phyloP scores from a whole-genome alignment of 1,140 invertebrate species.

The Heliconius himera region DNA sequence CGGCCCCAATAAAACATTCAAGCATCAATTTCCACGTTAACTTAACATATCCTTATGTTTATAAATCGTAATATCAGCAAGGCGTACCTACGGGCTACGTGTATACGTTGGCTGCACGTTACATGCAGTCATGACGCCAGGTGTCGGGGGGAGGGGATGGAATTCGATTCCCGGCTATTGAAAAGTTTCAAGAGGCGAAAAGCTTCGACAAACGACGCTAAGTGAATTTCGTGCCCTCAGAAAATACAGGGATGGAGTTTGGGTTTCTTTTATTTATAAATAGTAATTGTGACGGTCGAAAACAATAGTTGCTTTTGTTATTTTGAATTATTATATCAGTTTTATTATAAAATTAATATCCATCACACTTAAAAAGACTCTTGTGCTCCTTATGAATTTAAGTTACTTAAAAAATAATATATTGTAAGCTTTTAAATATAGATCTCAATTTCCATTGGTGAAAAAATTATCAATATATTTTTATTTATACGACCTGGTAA shows the following conservation, averaged over 20 bases:
- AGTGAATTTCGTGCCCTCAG: slow-evolving; percentile 79
- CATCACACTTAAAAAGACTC: no score
- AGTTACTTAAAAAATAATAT: no score
- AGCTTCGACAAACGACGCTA: slow-evolving; percentile 81
- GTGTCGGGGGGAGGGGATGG: slow-evolving; percentile 46
- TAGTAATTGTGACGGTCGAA: background rate
- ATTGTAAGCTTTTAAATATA: no score
- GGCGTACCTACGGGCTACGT: slow-evolving; percentile 22
- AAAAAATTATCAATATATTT: no score
- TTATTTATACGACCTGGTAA: no score
- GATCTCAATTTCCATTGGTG: no score
- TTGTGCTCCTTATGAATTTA: no score
- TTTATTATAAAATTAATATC: no score
- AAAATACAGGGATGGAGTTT: slow-evolving; percentile 54
- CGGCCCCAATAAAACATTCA: background rate
- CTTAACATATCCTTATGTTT: background rate
- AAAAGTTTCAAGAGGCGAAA: slow-evolving; percentile 81
- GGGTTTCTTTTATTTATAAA: background rate
- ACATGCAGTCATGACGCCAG: slow-evolving; percentile 33
- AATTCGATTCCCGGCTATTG: slow-evolving; percentile 79
- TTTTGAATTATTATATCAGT: no score
- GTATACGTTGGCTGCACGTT: slow-evolving; percentile 19
- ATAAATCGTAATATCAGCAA: slow-evolving; percentile 20
- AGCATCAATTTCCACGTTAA: background rate
- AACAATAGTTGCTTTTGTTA: background rate